These are phyloP conservation scores for Delphinapterus leucas DNA, from an alignment of 2,113 vertebrate species.

Conservation along the genomic window DNA sequence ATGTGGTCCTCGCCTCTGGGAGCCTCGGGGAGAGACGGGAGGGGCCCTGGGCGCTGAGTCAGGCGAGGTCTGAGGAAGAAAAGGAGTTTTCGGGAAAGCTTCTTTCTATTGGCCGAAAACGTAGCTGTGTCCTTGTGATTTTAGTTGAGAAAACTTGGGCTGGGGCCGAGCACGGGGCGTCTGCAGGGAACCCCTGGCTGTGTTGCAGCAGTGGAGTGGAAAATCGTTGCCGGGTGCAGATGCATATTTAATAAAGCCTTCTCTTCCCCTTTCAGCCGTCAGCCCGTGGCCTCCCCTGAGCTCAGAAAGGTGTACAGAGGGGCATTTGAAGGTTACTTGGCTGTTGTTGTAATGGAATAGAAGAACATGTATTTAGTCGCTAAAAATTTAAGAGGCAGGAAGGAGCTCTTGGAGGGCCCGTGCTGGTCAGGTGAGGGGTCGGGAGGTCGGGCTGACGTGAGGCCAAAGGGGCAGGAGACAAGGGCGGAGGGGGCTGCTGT, in stretches of 20 bases:
- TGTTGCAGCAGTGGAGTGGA: not conserved
- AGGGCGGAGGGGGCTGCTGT: not conserved
- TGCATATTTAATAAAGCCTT: not conserved
- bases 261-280: not conserved
- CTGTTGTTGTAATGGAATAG: not conserved
- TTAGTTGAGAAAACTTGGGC: not conserved
- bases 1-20: fast-evolving
- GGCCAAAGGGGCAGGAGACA: too few species aligned
- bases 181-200: not conserved
- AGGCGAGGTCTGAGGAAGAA: not conserved
- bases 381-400: conserved; percentile 34
- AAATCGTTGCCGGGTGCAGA: not conserved
- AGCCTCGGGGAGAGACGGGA: fast-evolving
- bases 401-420: not conserved
- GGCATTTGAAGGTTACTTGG: not conserved
- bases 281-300: not conserved
- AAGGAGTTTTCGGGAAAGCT: not conserved
- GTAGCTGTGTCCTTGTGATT: not conserved
- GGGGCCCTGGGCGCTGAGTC: not conserved
- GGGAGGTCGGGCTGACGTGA: fast-evolving
- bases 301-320: not conserved
- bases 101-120: not conserved
- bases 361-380: not conserved
- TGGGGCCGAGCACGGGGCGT: not conserved
- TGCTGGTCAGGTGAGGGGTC: not conserved